phyloP scores from a whole-genome alignment of 2,888 invertebrate genomes.

The Drosophila quasianomalipes region DNA sequence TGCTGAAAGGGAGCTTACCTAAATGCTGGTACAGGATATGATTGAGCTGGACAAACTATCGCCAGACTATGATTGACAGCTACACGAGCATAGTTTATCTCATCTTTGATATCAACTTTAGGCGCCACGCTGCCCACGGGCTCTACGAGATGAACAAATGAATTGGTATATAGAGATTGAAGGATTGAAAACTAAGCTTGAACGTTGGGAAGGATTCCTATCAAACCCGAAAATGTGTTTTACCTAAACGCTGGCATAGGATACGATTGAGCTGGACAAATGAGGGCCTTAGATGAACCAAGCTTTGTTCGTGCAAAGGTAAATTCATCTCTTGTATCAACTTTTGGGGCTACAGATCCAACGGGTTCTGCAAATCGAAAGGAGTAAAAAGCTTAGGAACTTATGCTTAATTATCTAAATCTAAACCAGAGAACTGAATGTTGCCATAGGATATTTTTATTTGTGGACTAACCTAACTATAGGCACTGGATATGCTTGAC shows the following conservation, averaged over 20 bases:
- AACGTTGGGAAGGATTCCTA: slow-evolving; percentile 27
- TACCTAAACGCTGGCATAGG: slow-evolving; percentile 84
- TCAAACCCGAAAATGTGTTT: slow-evolving; percentile 38
- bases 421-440: slow-evolving; percentile 38
- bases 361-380: slow-evolving; percentile 85
- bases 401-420: background rate
- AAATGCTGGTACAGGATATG: slow-evolving; percentile 65
- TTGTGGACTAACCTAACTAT: slow-evolving; percentile 44
- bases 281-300: slow-evolving; percentile 86
- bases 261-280: slow-evolving; percentile 89
- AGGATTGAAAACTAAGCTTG: slow-evolving; percentile 11
- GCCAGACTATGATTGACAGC: slow-evolving; percentile 87
- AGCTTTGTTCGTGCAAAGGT: slow-evolving; percentile 78
- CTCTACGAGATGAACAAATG: slow-evolving; percentile 74
- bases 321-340: slow-evolving; percentile 89
- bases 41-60: slow-evolving; percentile 89
- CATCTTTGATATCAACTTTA: slow-evolving; percentile 90
- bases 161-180: background rate
- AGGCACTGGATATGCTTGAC: slow-evolving; percentile 91
- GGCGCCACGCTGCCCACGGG: slow-evolving; percentile 86
- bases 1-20: slow-evolving; percentile 55
- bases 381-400: background rate
- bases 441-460: slow-evolving; percentile 27
- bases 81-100: slow-evolving; percentile 87
- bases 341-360: slow-evolving; percentile 88